Evolutionary conservation across 1,140 invertebrate species (phyloP), one percentile per base, ranked within the genome.

Genomic region (Delia radicum): DNA sequence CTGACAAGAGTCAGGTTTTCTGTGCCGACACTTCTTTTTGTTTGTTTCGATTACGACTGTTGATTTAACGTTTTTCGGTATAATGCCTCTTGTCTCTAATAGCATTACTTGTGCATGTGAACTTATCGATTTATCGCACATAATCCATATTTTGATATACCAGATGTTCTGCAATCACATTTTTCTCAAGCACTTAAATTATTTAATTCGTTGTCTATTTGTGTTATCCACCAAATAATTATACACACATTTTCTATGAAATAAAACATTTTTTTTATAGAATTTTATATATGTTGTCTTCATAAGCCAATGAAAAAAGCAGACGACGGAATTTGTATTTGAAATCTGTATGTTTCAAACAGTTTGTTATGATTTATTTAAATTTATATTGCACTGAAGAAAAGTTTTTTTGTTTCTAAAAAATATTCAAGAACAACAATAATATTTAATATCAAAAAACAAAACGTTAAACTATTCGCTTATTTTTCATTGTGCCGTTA

Each of bases 91-190:
- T 42, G 37, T 33, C 7, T 33, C 7, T 33, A 33, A 33, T 7
- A 10, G 13, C 37, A 42, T 42, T 42, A 42, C 12, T 15, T 42
- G 3, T 42, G 10, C 10, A 42, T 42, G 12, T 42, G 48, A 33
- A 37, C 15, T 33, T 69, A 69, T 69, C 37, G 65, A 69, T 69
- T 69, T 69, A 69, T 69, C 29, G 48, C n/a, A 10, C 21, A 21
- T 55, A 55, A 55, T 55, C 48, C 21, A 8, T 55, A 24, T 21
- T 18, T 42, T n/a, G n/a, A n/a, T n/a, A n/a, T n/a, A n/a, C n/a
- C n/a, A n/a, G n/a, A n/a, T n/a, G n/a, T n/a, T n/a, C n/a, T n/a
- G n/a, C n/a, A n/a, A n/a, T n/a, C n/a, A n/a, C n/a, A n/a, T n/a
- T n/a, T n/a, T n/a, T n/a, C n/a, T n/a, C n/a, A n/a, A n/a, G n/a